Conservation (phyloP, 2,113 vertebrate species). For the Psammodynastes pulverulentus region DNA sequence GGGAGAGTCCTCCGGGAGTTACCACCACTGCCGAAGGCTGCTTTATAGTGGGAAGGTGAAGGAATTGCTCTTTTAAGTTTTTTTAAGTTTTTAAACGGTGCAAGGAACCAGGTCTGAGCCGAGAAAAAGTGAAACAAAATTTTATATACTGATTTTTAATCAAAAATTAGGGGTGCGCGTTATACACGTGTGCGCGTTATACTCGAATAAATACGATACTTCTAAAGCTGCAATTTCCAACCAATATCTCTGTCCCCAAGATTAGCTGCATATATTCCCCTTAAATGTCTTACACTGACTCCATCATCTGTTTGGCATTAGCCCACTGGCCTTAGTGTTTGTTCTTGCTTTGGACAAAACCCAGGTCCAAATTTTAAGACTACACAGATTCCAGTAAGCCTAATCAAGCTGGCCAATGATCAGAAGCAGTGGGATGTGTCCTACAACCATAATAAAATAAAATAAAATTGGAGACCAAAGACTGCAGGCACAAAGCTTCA, state of each 20-base stretch:
- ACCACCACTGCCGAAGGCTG: no score
- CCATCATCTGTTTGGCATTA: background rate
- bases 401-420: background rate
- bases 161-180: no score
- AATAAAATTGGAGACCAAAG: background rate
- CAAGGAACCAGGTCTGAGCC: no score
- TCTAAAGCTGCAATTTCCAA: background rate
- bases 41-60: no score
- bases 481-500: background rate
- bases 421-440: background rate
- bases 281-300: background rate
- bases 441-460: background rate
- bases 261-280: background rate
- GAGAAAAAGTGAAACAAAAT: no score
- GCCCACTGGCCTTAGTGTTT: background rate
- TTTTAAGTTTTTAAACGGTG: no score
- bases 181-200: no score
- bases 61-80: no score
- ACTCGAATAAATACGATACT: no score
- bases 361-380: background rate
- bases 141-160: no score
- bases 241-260: background rate
- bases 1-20: no score
- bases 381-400: background rate
- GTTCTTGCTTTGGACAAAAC: background rate